These are phyloP conservation scores for Callochromis pleurospilus DNA, from an alignment of 2,113 vertebrate species.

Conservation along the genomic window DNA sequence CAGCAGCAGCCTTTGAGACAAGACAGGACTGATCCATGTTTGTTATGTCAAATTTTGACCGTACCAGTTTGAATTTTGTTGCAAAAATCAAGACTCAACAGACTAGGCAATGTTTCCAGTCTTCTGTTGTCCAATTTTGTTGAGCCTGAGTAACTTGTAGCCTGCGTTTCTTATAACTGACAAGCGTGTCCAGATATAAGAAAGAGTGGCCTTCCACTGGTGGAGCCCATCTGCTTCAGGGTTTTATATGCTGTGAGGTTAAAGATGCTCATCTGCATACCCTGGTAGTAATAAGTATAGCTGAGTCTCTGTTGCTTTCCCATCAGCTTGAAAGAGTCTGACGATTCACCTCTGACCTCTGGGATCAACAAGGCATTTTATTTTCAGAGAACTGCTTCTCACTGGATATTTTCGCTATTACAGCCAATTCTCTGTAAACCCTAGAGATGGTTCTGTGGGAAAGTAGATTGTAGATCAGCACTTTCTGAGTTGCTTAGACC, in stretches of 20 bases:
- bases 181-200: neutral
- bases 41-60: neutral
- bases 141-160: neutral
- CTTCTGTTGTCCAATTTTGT: neutral
- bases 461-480: neutral
- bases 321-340: neutral
- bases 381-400: neutral
- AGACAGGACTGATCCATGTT: neutral
- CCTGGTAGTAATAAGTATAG: neutral
- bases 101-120: neutral
- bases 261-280: neutral
- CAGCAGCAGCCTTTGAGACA: rapidly evolving
- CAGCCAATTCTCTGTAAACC: neutral
- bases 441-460: neutral
- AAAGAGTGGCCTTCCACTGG: neutral
- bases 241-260: neutral
- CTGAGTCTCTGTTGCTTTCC: neutral
- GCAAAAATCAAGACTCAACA: neutral
- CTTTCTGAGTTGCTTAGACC: neutral
- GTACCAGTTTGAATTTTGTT: neutral
- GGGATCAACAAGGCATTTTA: neutral
- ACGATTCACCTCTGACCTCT: neutral
- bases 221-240: neutral
- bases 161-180: neutral
- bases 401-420: neutral